Percentiles rank a stretch among this genome's conserved stretches.
Evolutionary conservation across 2,888 invertebrate genomes (phyloP).

Genomic region (Conomelus anceps): DNA sequence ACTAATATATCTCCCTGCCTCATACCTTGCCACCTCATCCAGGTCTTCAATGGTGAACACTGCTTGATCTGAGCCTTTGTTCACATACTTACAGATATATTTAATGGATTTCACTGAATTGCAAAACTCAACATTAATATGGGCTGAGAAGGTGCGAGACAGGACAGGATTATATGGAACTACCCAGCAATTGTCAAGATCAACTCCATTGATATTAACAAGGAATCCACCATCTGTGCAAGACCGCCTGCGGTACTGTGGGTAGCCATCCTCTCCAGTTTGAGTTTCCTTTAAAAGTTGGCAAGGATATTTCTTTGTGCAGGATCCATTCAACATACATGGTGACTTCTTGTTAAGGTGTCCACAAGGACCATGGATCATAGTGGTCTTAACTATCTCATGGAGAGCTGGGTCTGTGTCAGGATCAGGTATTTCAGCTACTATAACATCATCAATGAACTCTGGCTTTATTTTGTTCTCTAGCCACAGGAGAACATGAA

Average conservation of each 20-base stretch:
- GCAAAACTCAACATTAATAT: too few species aligned
- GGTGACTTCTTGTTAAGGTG: conserved; percentile 37
- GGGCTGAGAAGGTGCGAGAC: too few species aligned
- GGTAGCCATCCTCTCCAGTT: conserved; percentile 40
- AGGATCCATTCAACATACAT: conserved; percentile 41
- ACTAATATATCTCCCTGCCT: conserved; percentile 33
- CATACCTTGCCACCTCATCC: too few species aligned
- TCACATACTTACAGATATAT: too few species aligned
- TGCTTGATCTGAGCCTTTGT: too few species aligned
- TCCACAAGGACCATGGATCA: conserved; percentile 41
- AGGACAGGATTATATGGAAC: too few species aligned
- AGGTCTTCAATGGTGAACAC: conserved; percentile 19
- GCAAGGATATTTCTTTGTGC: conserved; percentile 40
- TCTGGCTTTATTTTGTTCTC: conserved; percentile 31
- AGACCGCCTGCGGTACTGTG: conserved; percentile 37
- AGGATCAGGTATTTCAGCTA: conserved; percentile 40
- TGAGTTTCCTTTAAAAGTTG: conserved; percentile 31
- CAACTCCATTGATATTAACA: too few species aligned
- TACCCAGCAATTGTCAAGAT: too few species aligned
- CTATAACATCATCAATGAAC: conserved; percentile 38
- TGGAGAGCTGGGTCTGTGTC: conserved; percentile 34
- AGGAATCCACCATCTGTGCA: too few species aligned
- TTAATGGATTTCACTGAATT: too few species aligned
- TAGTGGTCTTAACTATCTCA: conserved; percentile 29
- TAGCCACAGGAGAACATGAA: conserved; percentile 36